Evolutionary conservation across 2,888 invertebrate genomes (phyloP).

Genomic region (Hololepta plana): DNA sequence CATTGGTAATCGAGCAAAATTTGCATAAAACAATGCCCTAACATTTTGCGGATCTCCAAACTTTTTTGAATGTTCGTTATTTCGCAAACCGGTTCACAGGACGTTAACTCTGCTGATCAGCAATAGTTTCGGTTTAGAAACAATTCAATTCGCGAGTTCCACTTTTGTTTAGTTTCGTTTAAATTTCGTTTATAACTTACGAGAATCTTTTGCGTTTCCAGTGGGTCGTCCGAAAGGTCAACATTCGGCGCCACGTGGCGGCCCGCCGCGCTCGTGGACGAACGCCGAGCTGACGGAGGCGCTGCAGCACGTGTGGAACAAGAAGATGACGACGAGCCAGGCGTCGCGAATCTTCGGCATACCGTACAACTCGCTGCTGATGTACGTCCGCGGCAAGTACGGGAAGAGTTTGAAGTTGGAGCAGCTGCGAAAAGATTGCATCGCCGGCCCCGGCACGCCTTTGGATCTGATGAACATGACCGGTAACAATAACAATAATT

Average conservation of each 20-base stretch:
- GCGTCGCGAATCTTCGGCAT: slow-evolving; percentile 82
- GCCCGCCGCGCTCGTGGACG: slow-evolving; percentile 83
- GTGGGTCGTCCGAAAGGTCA: slow-evolving; percentile 77
- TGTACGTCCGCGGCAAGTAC: slow-evolving; percentile 86
- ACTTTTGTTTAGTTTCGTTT: slow-evolving; percentile 1
- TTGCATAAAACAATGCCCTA: no score
- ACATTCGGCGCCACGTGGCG: slow-evolving; percentile 78
- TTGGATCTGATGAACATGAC: slow-evolving; percentile 33
- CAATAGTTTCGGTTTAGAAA: no score
- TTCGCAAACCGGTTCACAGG: no score
- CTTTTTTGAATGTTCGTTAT: no score
- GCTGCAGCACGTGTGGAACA: slow-evolving; percentile 86
- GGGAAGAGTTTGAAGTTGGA: slow-evolving; percentile 83
- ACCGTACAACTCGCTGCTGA: slow-evolving; percentile 80
- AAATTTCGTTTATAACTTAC: no score
- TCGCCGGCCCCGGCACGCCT: slow-evolving; percentile 49
- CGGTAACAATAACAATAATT: slow-evolving; percentile 36
- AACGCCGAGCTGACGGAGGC: slow-evolving; percentile 83
- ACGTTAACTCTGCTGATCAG: no score
- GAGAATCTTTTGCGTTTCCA: slow-evolving; percentile 23
- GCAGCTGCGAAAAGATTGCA: slow-evolving; percentile 74
- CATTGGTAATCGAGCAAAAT: no score
- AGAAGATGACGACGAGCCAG: slow-evolving; percentile 86
- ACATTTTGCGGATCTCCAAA: no score
- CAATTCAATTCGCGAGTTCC: no score